Conservation (phyloP, 2,113 vertebrate species). For the Psammodynastes pulverulentus region DNA sequence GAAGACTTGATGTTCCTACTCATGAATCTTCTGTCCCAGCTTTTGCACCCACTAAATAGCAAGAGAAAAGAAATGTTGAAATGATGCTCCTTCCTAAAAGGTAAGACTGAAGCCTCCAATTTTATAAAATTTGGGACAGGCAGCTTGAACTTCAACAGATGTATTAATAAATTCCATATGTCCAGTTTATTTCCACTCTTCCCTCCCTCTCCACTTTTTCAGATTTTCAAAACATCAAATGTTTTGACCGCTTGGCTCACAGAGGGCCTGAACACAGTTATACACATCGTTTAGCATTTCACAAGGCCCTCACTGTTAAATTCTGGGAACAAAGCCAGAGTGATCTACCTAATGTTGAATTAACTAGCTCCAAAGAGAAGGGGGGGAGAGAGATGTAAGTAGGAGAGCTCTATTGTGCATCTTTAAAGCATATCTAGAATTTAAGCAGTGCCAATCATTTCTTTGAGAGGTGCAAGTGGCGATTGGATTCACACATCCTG, state of each 20-base stretch:
- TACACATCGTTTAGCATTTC: constrained; percentile 84
- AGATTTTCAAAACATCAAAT: constrained; percentile 80
- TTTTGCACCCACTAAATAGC: constrained; percentile 53
- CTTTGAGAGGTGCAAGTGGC: constrained; percentile 21
- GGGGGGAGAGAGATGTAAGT: not conserved
- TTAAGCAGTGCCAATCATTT: constrained; percentile 35
- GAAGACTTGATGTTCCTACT: constrained; percentile 28
- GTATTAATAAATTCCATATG: constrained; percentile 86
- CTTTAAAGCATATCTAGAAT: constrained; percentile 64
- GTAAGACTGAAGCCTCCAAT: constrained; percentile 66
- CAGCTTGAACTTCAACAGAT: constrained; percentile 72
- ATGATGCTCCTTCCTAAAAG: constrained; percentile 60
- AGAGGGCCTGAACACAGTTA: constrained; percentile 75
- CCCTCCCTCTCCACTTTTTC: constrained; percentile 59
- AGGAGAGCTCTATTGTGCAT: constrained; percentile 59
- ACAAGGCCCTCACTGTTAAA: constrained; percentile 86
- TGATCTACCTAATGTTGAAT: constrained; percentile 74
- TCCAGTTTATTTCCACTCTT: constrained; percentile 48
- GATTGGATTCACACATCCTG: constrained; percentile 26
- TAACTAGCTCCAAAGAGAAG: constrained; percentile 62
- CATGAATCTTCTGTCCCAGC: constrained; percentile 42
- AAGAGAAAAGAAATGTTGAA: constrained; percentile 57
- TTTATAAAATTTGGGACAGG: constrained; percentile 69
- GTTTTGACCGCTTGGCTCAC: constrained; percentile 79
- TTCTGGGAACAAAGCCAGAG: constrained; percentile 79